phyloP scores from a whole-genome alignment of 2,888 invertebrate species.

The Eupithecia tripunctaria region DNA sequence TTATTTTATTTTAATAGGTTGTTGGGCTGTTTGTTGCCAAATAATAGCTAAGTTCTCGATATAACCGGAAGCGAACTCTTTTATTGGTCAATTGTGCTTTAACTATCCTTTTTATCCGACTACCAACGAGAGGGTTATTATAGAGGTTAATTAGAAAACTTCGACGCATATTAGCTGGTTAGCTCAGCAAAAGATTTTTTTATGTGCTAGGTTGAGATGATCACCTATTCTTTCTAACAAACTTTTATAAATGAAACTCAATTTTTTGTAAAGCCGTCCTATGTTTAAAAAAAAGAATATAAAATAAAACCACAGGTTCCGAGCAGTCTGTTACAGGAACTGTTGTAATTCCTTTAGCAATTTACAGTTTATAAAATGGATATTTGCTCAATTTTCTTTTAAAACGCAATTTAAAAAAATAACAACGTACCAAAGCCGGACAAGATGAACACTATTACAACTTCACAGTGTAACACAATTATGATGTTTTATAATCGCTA shows the following conservation, averaged over 20 bases:
- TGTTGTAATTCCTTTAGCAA: not conserved
- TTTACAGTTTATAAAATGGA: constrained; percentile 3
- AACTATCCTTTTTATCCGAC: too few species aligned
- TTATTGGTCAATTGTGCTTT: not conserved
- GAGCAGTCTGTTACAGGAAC: not conserved
- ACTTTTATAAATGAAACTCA: not conserved
- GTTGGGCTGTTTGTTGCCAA: not conserved
- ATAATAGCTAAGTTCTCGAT: not conserved
- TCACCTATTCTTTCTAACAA: not conserved
- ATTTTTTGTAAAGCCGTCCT: not conserved
- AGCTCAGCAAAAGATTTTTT: too few species aligned
- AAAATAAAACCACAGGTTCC: not conserved
- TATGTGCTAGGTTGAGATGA: too few species aligned
- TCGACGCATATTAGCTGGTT: too few species aligned
- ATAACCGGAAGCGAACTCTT: not conserved
- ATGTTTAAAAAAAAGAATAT: not conserved
- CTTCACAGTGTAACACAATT: constrained; percentile 2
- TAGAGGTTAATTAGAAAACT: too few species aligned
- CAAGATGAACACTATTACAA: not conserved
- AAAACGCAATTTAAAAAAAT: not conserved
- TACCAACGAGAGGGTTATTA: too few species aligned
- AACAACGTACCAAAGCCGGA: not conserved
- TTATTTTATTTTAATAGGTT: not conserved
- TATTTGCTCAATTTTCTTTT: not conserved
- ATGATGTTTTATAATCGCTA: not conserved